phyloP scores from a whole-genome alignment of 1,140 invertebrate genomes.

The Drosophila pallidifrons region DNA sequence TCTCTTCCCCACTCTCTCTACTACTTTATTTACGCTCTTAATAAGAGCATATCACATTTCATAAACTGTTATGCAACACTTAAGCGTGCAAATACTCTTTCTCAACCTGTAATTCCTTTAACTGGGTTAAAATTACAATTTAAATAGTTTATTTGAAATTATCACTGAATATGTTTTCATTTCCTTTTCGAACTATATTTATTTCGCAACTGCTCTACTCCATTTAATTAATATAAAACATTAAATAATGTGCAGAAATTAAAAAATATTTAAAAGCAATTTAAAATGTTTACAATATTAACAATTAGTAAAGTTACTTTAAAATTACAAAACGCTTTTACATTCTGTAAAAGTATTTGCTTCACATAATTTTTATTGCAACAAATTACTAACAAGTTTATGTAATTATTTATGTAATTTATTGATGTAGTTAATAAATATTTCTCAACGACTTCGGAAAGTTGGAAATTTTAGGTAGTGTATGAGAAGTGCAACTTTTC shows the following conservation, averaged over 20 bases:
- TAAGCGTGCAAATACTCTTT: not conserved
- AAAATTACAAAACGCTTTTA: too few relatives aligned
- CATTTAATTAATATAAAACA: not conserved
- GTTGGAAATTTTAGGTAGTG: too few relatives aligned
- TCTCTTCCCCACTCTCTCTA: not conserved
- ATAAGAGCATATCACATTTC: slow-evolving; percentile 1
- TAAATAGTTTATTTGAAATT: not conserved
- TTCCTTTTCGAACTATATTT: not conserved
- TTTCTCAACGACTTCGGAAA: too few relatives aligned
- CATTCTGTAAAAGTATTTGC: not conserved
- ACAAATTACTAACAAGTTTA: too few relatives aligned
- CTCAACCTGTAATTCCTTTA: slow-evolving; percentile 4
- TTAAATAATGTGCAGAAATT: not conserved
- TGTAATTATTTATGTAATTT: too few relatives aligned
- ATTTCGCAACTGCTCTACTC: not conserved
- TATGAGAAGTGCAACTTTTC: not conserved
- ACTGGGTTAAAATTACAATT: slow-evolving; percentile 1
- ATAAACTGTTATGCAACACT: slow-evolving; percentile 5
- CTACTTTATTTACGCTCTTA: not conserved
- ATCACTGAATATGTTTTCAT: not conserved
- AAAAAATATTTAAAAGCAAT: not conserved
- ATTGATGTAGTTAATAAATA: too few relatives aligned
- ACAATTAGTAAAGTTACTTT: not conserved
- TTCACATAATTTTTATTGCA: not conserved
- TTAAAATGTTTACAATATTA: not conserved